phyloP scores from a whole-genome alignment of 2,113 vertebrate genomes.

The Pithys albifrons region DNA sequence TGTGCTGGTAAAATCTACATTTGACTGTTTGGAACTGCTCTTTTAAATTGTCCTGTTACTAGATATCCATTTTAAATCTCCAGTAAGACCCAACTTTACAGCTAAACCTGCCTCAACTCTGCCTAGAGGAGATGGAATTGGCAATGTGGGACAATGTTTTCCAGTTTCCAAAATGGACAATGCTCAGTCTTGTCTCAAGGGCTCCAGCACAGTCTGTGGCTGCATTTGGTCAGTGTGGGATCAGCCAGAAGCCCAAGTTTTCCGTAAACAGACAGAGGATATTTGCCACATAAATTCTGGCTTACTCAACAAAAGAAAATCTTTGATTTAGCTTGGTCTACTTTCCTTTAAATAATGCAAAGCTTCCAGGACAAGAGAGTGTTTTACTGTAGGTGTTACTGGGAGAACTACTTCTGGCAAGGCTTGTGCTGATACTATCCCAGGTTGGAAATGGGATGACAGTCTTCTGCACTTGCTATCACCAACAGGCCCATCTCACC shows the following conservation, averaged over 20 bases:
- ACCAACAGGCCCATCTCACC: not conserved
- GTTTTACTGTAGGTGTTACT: not conserved
- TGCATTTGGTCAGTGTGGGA: not conserved
- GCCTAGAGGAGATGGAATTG: not conserved
- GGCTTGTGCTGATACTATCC: not conserved
- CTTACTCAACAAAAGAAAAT: not conserved
- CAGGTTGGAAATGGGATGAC: not conserved
- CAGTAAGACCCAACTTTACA: not conserved
- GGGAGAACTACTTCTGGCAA: not conserved
- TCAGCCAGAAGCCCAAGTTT: not conserved
- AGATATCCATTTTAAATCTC: slow-evolving; percentile 21
- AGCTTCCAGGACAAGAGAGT: not conserved
- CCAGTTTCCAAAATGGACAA: too few species aligned
- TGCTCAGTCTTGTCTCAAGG: not conserved
- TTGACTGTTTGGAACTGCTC: not conserved
- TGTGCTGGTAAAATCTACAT: slow-evolving; percentile 38
- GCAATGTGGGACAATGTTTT: not conserved
- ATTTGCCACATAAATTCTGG: not conserved
- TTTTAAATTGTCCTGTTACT: slow-evolving; percentile 16
- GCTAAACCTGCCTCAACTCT: not conserved
- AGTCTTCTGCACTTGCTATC: not conserved
- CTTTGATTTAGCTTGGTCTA: not conserved
- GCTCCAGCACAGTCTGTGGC: not conserved
- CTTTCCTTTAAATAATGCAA: not conserved
- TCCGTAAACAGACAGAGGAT: not conserved